Percentiles rank a stretch among this genome's conserved stretches.
Evolutionary conservation across 2,888 invertebrate species (phyloP).

Genomic region (Caenorhabditis sp.): DNA sequence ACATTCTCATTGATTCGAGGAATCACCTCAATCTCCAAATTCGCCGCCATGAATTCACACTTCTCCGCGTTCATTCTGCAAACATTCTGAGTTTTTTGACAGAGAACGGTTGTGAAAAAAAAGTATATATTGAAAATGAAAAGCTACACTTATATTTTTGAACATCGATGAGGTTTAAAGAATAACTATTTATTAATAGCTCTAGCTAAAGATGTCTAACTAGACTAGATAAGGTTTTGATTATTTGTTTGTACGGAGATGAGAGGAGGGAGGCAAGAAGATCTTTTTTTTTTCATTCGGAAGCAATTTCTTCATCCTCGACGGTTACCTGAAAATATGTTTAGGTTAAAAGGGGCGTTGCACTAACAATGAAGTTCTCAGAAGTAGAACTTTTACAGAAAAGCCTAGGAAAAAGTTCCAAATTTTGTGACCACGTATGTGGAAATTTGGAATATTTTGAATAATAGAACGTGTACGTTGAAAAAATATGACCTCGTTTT

Average conservation of each 20-base stretch:
- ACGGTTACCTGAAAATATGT: slow-evolving; percentile 1
- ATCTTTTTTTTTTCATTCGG: slow-evolving; percentile 1
- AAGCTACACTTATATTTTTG: too few species aligned
- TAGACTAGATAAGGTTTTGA: slow-evolving; percentile 17
- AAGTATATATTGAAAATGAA: too few species aligned
- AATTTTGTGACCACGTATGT: too few species aligned
- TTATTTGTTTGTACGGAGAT: background rate
- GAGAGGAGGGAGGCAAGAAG: slow-evolving; percentile 16
- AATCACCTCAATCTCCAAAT: slow-evolving; percentile 42
- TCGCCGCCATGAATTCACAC: slow-evolving; percentile 63
- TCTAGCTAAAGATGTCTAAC: slow-evolving; percentile 1
- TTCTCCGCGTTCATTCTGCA: slow-evolving; percentile 56
- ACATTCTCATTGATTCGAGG: slow-evolving; percentile 55
- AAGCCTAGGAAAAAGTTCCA: too few species aligned
- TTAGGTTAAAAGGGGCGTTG: background rate
- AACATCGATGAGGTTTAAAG: too few species aligned
- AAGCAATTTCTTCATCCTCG: slow-evolving; percentile 20
- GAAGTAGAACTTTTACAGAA: too few species aligned
- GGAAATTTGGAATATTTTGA: too few species aligned
- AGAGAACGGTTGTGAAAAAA: too few species aligned
- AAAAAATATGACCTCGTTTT: too few species aligned
- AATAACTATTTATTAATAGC: background rate
- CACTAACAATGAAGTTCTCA: background rate
- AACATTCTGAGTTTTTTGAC: background rate
- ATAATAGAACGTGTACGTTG: too few species aligned